Evolutionary conservation across 2,888 invertebrate genomes (phyloP).

Genomic region (Dioctria rufipes): DNA sequence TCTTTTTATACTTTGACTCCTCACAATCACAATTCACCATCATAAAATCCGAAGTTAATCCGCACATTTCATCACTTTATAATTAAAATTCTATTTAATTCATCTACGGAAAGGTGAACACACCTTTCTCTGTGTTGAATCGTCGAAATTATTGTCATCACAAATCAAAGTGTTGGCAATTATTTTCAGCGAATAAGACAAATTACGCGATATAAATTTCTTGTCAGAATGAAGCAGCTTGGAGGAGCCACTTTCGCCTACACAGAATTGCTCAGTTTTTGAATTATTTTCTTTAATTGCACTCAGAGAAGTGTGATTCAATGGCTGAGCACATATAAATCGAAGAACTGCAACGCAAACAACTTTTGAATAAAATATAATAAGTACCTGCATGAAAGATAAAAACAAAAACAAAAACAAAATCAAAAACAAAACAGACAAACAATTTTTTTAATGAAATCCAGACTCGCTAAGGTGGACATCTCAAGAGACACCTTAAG

Average conservation of each 20-base stretch:
- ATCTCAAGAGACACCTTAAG: constrained; percentile 1
- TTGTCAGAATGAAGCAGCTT: neutral
- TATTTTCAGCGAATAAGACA: constrained; percentile 3
- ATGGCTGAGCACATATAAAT: neutral
- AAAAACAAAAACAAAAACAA: neutral
- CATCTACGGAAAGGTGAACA: neutral
- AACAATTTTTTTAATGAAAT: neutral
- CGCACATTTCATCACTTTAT: neutral
- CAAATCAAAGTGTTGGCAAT: neutral
- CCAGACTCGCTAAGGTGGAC: neutral
- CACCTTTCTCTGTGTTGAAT: neutral
- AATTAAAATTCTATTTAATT: neutral
- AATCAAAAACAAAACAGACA: neutral
- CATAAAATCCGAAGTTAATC: neutral
- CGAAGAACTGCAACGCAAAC: no score
- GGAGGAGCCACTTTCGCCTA: neutral
- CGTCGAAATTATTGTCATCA: neutral
- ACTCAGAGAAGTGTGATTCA: neutral
- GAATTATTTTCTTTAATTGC: constrained; percentile 4
- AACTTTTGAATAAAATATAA: no score
- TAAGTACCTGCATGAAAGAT: neutral
- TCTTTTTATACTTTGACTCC: no score
- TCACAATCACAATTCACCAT: neutral
- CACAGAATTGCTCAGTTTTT: neutral
- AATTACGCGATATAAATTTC: neutral